These are phyloP conservation scores for Acropora yongei DNA, from an alignment of 64 coral and sea anemone species.

Conservation along the genomic window DNA sequence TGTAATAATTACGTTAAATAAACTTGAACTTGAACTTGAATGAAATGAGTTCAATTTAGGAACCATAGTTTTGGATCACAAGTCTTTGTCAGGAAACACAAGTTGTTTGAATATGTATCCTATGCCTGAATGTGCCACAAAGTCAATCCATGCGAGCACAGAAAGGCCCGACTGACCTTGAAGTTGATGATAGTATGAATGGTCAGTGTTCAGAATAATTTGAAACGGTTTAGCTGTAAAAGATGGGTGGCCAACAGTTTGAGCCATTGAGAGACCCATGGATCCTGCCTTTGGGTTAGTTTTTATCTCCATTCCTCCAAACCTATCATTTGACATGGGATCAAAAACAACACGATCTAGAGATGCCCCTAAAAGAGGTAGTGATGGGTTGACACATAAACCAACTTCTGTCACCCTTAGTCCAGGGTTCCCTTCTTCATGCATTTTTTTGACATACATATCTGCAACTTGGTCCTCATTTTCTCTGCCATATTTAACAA, in stretches of 20 bases:
- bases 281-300: constrained; percentile 7
- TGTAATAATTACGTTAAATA: too few relatives aligned
- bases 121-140: constrained; percentile 15
- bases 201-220: background rate
- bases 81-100: constrained; percentile 47
- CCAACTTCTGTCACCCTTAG: constrained; percentile 50
- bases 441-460: background rate
- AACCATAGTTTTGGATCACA: constrained; percentile 52
- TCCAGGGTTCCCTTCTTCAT: constrained; percentile 48
- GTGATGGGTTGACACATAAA: constrained; percentile 54
- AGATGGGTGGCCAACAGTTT: constrained; percentile 55
- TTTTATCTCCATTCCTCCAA: constrained; percentile 63
- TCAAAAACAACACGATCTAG: constrained; percentile 76
- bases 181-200: constrained; percentile 2
- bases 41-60: constrained; percentile 63
- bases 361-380: constrained; percentile 70
- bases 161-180: constrained; percentile 10
- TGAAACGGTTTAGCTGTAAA: background rate
- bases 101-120: constrained; percentile 16
- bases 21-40: too few relatives aligned
- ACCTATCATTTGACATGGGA: constrained; percentile 64
- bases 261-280: constrained; percentile 26
- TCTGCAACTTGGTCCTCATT: constrained; percentile 73
- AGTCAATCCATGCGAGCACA: constrained; percentile 16
- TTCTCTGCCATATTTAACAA: constrained; percentile 74